phyloP scores from a whole-genome alignment of 1,140 invertebrate genomes.

The Eumaeus atala region DNA sequence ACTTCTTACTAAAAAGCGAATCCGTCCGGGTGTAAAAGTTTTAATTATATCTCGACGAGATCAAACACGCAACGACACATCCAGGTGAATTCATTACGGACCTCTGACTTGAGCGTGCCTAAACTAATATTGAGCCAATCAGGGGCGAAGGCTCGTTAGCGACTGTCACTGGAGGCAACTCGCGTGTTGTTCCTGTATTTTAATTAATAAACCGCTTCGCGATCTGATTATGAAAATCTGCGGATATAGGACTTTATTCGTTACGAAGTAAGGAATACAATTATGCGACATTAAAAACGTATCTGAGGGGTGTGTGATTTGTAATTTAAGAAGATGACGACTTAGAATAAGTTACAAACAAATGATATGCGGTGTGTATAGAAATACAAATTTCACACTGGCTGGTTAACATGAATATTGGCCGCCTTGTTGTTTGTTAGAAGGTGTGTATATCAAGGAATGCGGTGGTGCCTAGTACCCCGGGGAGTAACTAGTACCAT shows the following conservation, averaged over 20 bases:
- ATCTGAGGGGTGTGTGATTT: no score
- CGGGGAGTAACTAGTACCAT: no score
- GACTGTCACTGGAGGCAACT: slow-evolving; percentile 1
- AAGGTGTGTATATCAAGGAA: no score
- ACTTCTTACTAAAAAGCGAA: no score
- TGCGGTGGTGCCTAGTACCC: no score
- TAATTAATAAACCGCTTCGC: slow-evolving; percentile 8
- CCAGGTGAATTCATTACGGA: slow-evolving; percentile 3
- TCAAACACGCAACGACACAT: not conserved
- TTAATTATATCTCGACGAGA: not conserved
- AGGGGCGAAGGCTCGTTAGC: slow-evolving; percentile 1
- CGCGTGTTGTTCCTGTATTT: slow-evolving; percentile 4
- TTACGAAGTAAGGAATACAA: not conserved
- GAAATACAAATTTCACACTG: no score
- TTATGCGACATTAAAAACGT: not conserved
- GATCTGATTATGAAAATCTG: not conserved
- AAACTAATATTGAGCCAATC: slow-evolving; percentile 11
- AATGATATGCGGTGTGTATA: no score
- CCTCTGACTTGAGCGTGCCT: slow-evolving; percentile 7
- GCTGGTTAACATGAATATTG: no score
- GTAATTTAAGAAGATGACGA: no score
- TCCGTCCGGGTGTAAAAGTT: not conserved
- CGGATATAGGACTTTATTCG: not conserved
- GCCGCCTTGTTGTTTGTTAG: no score
- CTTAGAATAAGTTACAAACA: no score